These are phyloP conservation scores for Dolichopus griseipennis DNA, from an alignment of 2,888 invertebrate species.

Conservation along the genomic window DNA sequence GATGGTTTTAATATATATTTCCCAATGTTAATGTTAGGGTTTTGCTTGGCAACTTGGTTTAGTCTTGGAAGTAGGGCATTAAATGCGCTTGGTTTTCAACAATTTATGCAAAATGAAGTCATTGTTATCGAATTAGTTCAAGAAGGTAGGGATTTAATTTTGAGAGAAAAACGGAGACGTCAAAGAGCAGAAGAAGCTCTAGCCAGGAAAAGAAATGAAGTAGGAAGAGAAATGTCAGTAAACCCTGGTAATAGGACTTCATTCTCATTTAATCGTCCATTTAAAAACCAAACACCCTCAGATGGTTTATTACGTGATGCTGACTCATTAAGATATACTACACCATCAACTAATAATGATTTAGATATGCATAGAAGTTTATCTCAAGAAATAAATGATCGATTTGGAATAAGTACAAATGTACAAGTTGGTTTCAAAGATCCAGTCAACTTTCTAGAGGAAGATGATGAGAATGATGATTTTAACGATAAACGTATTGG, in stretches of 20 bases:
- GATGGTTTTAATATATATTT: conserved; percentile 99
- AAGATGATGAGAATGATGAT: conserved; percentile 35
- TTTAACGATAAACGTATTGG: conserved; percentile 46
- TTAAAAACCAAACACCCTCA: conserved; percentile 30
- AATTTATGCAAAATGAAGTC: conserved; percentile 91
- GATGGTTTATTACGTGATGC: conserved; percentile 67
- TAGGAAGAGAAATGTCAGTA: not conserved
- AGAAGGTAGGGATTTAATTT: conserved; percentile 86
- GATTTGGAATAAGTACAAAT: conserved; percentile 59
- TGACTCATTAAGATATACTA: conserved; percentile 63
- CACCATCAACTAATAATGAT: conserved; percentile 44
- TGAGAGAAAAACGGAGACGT: conserved; percentile 74
- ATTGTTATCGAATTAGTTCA: conserved; percentile 88
- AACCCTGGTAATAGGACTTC: not conserved
- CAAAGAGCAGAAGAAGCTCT: conserved; percentile 74
- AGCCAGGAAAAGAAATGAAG: conserved; percentile 48
- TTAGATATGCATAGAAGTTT: conserved; percentile 38
- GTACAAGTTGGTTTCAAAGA: conserved; percentile 42
- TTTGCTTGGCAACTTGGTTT: conserved; percentile 90
- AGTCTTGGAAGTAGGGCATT: conserved; percentile 84
- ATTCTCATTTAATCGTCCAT: conserved; percentile 18
- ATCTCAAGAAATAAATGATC: conserved; percentile 52
- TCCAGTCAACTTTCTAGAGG: conserved; percentile 34
- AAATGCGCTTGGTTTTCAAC: conserved; percentile 89
- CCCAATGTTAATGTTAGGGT: conserved; percentile 88